Evolutionary conservation across 2,113 vertebrate species (phyloP), one percentile per base, ranked within the genome.

Genomic region (Thymallus thymallus): DNA sequence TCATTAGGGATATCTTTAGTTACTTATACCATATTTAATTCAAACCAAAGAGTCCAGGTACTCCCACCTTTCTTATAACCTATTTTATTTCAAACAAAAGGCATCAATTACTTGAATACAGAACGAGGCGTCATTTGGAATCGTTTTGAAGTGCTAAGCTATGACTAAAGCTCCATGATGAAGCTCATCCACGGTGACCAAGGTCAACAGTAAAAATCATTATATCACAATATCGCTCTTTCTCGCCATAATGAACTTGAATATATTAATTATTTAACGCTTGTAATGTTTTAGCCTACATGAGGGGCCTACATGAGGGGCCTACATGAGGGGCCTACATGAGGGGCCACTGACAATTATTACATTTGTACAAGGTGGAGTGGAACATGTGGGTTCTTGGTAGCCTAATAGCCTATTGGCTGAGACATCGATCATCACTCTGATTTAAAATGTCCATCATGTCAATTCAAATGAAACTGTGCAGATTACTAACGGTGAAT

Each of bases 191-290:
- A 76, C 68, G 63, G 88, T 91, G 84, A 89, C 73, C 85, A 85
- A 85, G 85, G 87, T 90, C 89, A 91, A 84, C 88, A 87, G 82
- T 85, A 88, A 89, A 90, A 91, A 89, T 79, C 73, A 87, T 80
- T 88, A 85, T 83, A 80, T 87, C 16, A 89, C 84, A 88, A 82
- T 83, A 78, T 74, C 76, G 80, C 85, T 81, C 82, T 82, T 77
- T 76, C 84, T 85, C 68, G 89, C 91, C 91, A 91, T 95, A 94
- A 96, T 95, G 95, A 95, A 93, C 92, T 91, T 84, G 82, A 92
- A 92, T 93, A 88, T 93, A 94, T 95, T 89, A 93, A 95, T 94
- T 92, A 91, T 95, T 95, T 92, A 95, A 92, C 88, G 88, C 90
- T 16, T 5, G 5, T 45, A 10, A 13, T 18, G 51, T 4, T 13